Base-by-base conservation (phyloP, 2,797 vertebrate genomes). In the Myoxocephalus aenaeus region DNA sequence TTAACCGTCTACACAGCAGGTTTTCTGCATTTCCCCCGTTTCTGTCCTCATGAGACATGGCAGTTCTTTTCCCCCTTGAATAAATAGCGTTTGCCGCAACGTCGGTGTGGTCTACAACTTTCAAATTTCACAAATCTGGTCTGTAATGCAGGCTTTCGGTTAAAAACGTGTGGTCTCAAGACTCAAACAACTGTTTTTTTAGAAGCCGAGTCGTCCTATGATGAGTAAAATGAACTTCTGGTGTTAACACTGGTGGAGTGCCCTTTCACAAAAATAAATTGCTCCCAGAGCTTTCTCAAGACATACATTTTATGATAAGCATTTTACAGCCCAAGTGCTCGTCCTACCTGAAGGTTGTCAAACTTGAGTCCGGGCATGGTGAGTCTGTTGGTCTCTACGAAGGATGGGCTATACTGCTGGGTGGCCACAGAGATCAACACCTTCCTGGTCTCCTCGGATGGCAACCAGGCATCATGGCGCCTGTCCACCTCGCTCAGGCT, bases 281-380 rank as follows among this genome's bases (percentile, higher is more conserved):
- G 8, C 36, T 56, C 11, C n/a, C 5, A n/a, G 11, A 4, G 10
- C 4, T 70, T 62, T 65, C 5, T 56, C 5, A 46, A 58, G 18
- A 36, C 11, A 51, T 2, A 10, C 46, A 25, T 22, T 65, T 5
- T 25, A 29, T 50, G n/a, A 56, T 20, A 2, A 61, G 32, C 12
- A 59, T 57, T n/a, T 53, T 44, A 54, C 13, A 25, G 27, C 25
- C 1, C 8, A 18, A 15, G 20, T 38, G n/a, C 44, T 51, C 50
- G 11, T 76, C 83, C 61, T 94, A 99, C 98, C 97, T 99, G 98
- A 77, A 99, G 95, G 88, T 98, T 99, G 93, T 99, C 97, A n/a
- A 99, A 99, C 92, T 97, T 97, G 84, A 99, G 96, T 69, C 98
- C 98, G 0, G 98, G 98, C 98, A 99, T 99, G 62, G 97, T 96